Percentiles rank a stretch among this genome's conserved stretches.
Evolutionary conservation across 2,888 invertebrate species (phyloP).

Genomic region (Tiphia femorata): DNA sequence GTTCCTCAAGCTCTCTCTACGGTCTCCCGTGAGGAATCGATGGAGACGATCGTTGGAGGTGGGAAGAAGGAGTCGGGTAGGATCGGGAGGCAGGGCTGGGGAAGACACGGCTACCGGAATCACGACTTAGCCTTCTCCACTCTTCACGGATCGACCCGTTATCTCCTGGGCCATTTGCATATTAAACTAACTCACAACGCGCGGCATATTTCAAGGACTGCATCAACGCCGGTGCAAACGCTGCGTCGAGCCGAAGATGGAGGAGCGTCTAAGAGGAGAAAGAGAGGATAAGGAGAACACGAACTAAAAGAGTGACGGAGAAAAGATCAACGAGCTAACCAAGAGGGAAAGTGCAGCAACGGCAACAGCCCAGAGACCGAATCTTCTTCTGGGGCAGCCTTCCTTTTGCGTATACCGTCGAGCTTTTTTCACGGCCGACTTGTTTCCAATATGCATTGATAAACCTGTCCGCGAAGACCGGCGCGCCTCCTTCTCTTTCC

Average conservation of each 20-base stretch:
- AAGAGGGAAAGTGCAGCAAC: conserved; percentile 1
- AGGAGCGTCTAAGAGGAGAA: not conserved
- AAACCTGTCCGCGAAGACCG: conserved; percentile 47
- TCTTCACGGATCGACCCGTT: conserved; percentile 65
- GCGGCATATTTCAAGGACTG: conserved; percentile 58
- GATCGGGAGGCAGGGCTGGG: conserved; percentile 45
- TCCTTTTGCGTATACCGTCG: conserved; percentile 27
- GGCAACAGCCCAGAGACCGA: conserved; percentile 16
- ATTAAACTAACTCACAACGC: conserved; percentile 68
- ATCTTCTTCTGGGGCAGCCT: conserved; percentile 20
- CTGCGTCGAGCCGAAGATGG: not conserved
- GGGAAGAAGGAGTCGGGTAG: conserved; percentile 21
- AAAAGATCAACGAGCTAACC: not conserved
- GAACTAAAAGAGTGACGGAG: conserved; percentile 4
- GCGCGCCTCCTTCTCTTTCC: too few relatives aligned
- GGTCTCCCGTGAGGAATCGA: too few relatives aligned
- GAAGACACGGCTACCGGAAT: conserved; percentile 68
- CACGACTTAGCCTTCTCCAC: conserved; percentile 65
- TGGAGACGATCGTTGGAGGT: conserved; percentile 15
- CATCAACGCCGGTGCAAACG: conserved; percentile 4
- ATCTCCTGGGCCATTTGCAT: conserved; percentile 66
- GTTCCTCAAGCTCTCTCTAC: conserved; percentile 23
- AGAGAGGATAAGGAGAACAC: conserved; percentile 7
- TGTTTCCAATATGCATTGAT: conserved; percentile 61
- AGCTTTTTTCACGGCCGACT: conserved; percentile 46